Evolutionary conservation across 2,888 invertebrate genomes (phyloP).

Genomic region (Notodonta dromedarius): DNA sequence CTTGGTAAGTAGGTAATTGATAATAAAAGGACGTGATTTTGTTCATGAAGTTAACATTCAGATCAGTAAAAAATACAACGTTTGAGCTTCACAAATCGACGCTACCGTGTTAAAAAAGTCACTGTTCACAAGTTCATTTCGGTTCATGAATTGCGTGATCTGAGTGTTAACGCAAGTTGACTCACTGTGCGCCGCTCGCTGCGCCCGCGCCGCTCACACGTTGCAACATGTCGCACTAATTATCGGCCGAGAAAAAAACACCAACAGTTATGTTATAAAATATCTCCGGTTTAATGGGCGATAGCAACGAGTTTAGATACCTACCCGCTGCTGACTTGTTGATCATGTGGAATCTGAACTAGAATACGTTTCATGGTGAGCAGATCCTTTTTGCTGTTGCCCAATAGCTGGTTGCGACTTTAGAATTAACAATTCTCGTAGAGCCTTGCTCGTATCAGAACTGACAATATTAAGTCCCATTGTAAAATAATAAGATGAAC

Average conservation of each 20-base stretch:
- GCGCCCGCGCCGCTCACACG: slow-evolving; percentile 18
- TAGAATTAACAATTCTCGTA: too few relatives aligned
- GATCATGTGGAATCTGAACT: slow-evolving; percentile 1
- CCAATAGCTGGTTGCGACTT: too few relatives aligned
- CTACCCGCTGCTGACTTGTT: neutral
- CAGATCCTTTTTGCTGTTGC: neutral
- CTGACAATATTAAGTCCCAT: too few relatives aligned
- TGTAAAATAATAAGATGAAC: too few relatives aligned
- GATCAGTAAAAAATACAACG: neutral
- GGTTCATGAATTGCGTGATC: slow-evolving; percentile 3
- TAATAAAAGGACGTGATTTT: too few relatives aligned
- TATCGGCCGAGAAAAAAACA: slow-evolving; percentile 25
- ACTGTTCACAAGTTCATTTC: slow-evolving; percentile 3
- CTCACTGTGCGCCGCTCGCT: slow-evolving; percentile 13
- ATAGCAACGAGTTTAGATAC: neutral
- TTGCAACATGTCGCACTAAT: slow-evolving; percentile 34
- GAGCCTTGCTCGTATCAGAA: too few relatives aligned
- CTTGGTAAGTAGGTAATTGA: too few relatives aligned
- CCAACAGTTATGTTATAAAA: slow-evolving; percentile 12
- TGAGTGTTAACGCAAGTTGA: slow-evolving; percentile 13
- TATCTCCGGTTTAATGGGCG: slow-evolving; percentile 7
- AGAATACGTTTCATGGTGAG: neutral
- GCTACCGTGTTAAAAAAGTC: neutral
- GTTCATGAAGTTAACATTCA: too few relatives aligned
- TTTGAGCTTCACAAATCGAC: neutral